Evolutionary conservation across 2,888 invertebrate species (phyloP).

Genomic region (Pollenia griseotomentosa): DNA sequence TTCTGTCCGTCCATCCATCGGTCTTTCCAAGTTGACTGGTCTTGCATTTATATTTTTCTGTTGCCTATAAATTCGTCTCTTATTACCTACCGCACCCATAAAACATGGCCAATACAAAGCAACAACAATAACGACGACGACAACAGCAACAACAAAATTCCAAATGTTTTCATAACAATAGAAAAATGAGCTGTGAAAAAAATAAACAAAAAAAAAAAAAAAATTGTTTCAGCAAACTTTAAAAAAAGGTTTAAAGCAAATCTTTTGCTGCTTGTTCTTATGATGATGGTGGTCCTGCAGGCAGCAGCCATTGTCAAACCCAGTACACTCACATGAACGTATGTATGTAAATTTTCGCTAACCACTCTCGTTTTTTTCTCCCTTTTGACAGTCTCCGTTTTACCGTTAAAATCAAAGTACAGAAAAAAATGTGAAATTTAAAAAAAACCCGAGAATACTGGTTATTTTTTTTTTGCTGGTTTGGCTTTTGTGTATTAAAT

Average conservation of each 20-base stretch:
- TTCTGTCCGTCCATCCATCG: neutral
- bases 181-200: neutral
- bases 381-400: neutral
- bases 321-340: neutral
- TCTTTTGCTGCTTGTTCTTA: conserved; percentile 26
- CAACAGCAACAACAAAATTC: conserved; percentile 35
- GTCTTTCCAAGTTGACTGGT: conserved; percentile 33
- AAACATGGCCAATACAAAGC: conserved; percentile 21
- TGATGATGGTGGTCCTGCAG: conserved; percentile 31
- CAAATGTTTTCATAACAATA: conserved; percentile 23
- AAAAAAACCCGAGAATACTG: neutral
- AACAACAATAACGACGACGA: neutral
- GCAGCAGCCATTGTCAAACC: neutral
- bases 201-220: neutral
- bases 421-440: neutral
- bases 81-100: conserved; percentile 64
- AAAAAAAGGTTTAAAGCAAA: conserved; percentile 10
- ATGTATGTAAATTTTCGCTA: neutral
- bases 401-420: conserved; percentile 31
- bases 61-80: conserved; percentile 39
- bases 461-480: neutral
- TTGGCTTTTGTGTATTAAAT: neutral
- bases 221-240: conserved; percentile 28
- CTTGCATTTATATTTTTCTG: conserved; percentile 18
- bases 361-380: neutral